Evolutionary conservation across 2,113 vertebrate species (phyloP).

Genomic region (Ophiodon elongatus): DNA sequence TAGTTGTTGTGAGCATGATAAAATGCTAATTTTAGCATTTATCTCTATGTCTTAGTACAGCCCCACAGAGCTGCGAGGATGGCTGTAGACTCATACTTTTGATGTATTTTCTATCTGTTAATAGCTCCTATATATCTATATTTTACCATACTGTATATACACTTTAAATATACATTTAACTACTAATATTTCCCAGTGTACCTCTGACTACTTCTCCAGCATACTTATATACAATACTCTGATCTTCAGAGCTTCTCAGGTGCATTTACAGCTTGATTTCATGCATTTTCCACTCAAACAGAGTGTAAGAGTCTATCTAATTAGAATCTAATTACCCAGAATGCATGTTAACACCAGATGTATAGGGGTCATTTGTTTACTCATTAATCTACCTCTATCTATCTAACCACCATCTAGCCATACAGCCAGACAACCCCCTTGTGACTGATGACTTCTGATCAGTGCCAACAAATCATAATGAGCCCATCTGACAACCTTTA

Average conservation of each 20-base stretch:
- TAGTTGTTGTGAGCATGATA: neutral
- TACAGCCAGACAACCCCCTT: constrained; percentile 40
- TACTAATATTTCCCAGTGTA: neutral
- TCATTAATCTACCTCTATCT: constrained; percentile 43
- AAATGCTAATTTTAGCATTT: neutral
- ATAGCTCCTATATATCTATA: neutral
- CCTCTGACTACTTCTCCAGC: neutral
- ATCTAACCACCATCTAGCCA: constrained; percentile 39
- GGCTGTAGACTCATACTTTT: neutral
- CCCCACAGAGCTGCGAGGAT: too few relatives aligned
- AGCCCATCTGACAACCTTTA: constrained; percentile 71
- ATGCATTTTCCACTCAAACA: neutral
- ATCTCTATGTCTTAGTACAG: neutral
- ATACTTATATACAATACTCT: constrained; percentile 10
- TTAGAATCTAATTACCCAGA: constrained; percentile 44
- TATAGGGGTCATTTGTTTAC: constrained; percentile 57
- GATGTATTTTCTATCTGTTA: neutral
- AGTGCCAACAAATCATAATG: constrained; percentile 69
- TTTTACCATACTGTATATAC: neutral
- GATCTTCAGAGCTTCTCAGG: constrained; percentile 1
- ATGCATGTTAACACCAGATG: constrained; percentile 59
- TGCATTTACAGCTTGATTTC: constrained; percentile 7
- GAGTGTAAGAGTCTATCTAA: constrained; percentile 18
- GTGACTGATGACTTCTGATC: constrained; percentile 65
- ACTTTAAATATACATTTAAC: neutral